Base-by-base conservation (phyloP, 2,888 invertebrate genomes). In the Scaptomyza polygonia region DNA sequence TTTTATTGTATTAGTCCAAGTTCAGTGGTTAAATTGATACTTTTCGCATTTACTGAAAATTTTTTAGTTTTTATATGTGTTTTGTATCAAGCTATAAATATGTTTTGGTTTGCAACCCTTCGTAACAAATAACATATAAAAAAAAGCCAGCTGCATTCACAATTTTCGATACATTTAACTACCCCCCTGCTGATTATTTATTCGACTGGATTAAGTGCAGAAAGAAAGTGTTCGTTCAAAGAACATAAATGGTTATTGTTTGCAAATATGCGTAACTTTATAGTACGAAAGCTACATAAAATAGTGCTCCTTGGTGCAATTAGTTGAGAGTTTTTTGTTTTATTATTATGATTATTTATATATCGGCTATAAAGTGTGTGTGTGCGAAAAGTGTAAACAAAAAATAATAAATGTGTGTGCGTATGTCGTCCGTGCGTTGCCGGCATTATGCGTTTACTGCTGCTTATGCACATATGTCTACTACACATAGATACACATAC, bases 81-180 rank as follows among this genome's bases (percentile, higher is more conserved):
- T 2, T 12, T 32, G 18, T 21, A 2, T 27, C 11, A 11, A 14
- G 14, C 11, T 11, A n/a, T 0, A 36, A 6, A 49, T 1, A 36
- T 49, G 14, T 49, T 49, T 14, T 34, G 5, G 5, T 25, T 49
- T 36, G 14, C 49, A 36, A 49, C 49, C 49, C 34, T 25, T 49
- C 34, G 34, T 14, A 36, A 36, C 7, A 11, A 11, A 14, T 39
- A 16, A 39, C 36, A 39, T 14, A 16, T 39, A 34, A 32, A 5
- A 14, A 36, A 27, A 36, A n/a, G 49, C 8, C 71, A 73, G 73
- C 74, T 73, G 74, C 62, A 40, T 53, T 73, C 32, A 11, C 8
- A 2, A 8, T 39, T 39, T 36, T 21, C n/a, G 25, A 7, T 25
- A 49, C 49, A 48, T n/a, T 44, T 54, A 21, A 4, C 21, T 21